These are phyloP conservation scores for Elymnias hypermnestra DNA, from an alignment of 1,140 invertebrate genomes.

Conservation along the genomic window DNA sequence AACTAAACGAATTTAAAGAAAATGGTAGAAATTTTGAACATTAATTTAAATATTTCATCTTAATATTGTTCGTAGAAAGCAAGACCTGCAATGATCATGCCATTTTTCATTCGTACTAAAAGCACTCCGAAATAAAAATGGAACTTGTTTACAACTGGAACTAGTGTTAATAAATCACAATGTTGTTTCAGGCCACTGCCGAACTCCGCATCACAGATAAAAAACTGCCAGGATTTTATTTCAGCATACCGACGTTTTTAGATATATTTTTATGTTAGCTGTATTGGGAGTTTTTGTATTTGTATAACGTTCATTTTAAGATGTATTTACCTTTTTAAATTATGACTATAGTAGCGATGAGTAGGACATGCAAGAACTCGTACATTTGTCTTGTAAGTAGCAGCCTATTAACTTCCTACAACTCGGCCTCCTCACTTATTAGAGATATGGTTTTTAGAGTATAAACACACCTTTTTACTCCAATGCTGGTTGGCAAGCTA, in stretches of 20 bases:
- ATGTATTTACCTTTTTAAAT: background rate
- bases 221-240: conserved; percentile 13
- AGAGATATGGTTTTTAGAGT: no score
- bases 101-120: conserved; percentile 11
- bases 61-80: background rate
- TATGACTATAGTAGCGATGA: no score
- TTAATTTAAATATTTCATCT: no score
- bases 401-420: no score
- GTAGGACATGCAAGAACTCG: no score
- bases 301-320: background rate
- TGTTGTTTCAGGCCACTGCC: conserved; percentile 55
- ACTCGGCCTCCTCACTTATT: no score
- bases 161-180: conserved; percentile 13
- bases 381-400: no score
- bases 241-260: background rate
- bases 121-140: conserved; percentile 7
- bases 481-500: no score
- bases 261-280: conserved; percentile 2
- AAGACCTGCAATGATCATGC: background rate
- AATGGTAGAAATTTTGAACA: no score
- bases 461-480: no score
- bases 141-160: conserved; percentile 3
- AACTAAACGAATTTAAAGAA: no score
- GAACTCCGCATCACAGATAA: conserved; percentile 66
- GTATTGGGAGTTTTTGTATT: background rate